These are phyloP conservation scores for Octonoba sinensis DNA, from an alignment of 2,888 invertebrate species.

Conservation along the genomic window DNA sequence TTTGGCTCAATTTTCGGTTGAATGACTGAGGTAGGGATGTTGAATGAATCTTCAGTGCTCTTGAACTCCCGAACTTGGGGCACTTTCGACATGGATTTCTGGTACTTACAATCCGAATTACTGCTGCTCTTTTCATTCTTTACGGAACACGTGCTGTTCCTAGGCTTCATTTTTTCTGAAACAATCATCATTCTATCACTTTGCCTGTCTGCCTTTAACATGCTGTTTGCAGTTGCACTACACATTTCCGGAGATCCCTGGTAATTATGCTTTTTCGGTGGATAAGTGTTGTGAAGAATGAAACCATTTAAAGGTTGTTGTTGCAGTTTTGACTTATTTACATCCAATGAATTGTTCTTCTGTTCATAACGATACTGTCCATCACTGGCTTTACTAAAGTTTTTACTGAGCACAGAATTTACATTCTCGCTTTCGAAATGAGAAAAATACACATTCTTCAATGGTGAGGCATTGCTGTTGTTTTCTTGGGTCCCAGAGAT, in stretches of 20 bases:
- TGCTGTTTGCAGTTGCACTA: constrained; percentile 3
- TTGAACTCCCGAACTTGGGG: constrained; percentile 30
- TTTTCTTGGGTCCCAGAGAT: constrained; percentile 41
- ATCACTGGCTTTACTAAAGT: constrained; percentile 29
- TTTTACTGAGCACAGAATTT: constrained; percentile 42
- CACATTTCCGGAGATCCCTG: constrained; percentile 22
- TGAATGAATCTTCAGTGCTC: constrained; percentile 43
- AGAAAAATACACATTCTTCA: constrained; percentile 62
- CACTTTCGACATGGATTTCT: constrained; percentile 26
- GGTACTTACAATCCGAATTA: constrained; percentile 49
- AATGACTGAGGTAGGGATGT: constrained; percentile 57
- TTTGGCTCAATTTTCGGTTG: constrained; percentile 54
- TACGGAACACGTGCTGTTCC: constrained; percentile 25
- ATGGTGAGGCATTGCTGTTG: constrained; percentile 55
- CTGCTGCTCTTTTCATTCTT: constrained; percentile 39
- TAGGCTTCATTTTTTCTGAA: constrained; percentile 31
- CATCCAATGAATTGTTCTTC: constrained; percentile 11
- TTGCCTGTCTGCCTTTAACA: constrained; percentile 17
- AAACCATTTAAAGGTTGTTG: constrained; percentile 27
- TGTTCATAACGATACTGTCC: constrained; percentile 27
- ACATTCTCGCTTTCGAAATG: constrained; percentile 59
- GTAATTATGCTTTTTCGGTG: constrained; percentile 35
- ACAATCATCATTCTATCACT: constrained; percentile 20
- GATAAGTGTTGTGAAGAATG: constrained; percentile 11
- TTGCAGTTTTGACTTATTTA: constrained; percentile 25